A percentile compares a stretch with the other conserved stretches of the same genome.
These are phyloP conservation scores for Urocitellus parryii DNA, from an alignment of 2,113 vertebrate genomes.

Conservation along the genomic window DNA sequence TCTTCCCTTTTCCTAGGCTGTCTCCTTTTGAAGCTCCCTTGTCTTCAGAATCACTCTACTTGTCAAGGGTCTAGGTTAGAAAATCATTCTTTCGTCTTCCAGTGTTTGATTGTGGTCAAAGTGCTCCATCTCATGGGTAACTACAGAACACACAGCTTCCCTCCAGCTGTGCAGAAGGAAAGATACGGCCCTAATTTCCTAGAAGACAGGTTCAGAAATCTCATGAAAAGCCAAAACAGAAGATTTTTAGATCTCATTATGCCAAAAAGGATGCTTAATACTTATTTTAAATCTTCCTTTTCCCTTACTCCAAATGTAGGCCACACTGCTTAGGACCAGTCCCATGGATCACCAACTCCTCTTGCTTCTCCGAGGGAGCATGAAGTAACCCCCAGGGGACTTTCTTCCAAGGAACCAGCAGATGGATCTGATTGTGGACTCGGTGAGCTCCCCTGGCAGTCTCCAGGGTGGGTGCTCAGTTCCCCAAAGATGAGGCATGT, in stretches of 20 bases:
- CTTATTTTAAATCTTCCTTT: background rate
- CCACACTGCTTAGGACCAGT: background rate
- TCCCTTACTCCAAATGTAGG: background rate
- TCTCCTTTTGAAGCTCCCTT: background rate
- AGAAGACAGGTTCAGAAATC: background rate
- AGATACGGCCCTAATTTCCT: background rate
- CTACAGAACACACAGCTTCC: no score
- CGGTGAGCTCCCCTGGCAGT: background rate
- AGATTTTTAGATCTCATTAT: background rate
- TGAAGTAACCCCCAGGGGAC: background rate
- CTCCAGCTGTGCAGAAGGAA: background rate
- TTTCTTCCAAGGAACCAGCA: background rate
- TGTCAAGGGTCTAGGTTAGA: background rate
- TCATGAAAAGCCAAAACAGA: background rate
- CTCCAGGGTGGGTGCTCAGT: no score
- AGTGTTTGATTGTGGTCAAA: conserved; percentile 63
- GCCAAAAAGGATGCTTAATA: background rate
- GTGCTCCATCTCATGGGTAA: background rate
- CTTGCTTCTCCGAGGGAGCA: background rate
- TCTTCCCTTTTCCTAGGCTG: background rate
- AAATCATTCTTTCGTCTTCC: background rate
- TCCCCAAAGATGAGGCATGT: background rate
- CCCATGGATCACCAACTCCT: background rate
- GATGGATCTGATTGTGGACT: background rate
- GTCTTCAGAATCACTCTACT: background rate